Conservation (phyloP, 2,113 vertebrate genomes). For the human region GRCh38 chr7:120149001-120149500, state of each 20-base stretch:
- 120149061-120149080: background rate
- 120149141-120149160: background rate
- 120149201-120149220: background rate
- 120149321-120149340: background rate
- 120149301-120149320: background rate
- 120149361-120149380: background rate
- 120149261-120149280: background rate
- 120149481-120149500: too few species aligned
- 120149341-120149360: background rate
- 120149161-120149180: too few species aligned
- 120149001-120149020: background rate
- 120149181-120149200: too few species aligned
- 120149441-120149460: background rate
- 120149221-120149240: background rate
- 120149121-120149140: background rate
- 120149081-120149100: background rate
- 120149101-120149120: background rate
- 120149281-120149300: background rate
- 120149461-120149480: background rate
- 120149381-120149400: background rate
- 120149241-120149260: background rate
- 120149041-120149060: background rate
- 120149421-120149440: background rate
- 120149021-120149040: background rate
- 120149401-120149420: background rate